Base-by-base conservation (phyloP, 1,140 invertebrate genomes). In the Drosophila biarmipes region DNA sequence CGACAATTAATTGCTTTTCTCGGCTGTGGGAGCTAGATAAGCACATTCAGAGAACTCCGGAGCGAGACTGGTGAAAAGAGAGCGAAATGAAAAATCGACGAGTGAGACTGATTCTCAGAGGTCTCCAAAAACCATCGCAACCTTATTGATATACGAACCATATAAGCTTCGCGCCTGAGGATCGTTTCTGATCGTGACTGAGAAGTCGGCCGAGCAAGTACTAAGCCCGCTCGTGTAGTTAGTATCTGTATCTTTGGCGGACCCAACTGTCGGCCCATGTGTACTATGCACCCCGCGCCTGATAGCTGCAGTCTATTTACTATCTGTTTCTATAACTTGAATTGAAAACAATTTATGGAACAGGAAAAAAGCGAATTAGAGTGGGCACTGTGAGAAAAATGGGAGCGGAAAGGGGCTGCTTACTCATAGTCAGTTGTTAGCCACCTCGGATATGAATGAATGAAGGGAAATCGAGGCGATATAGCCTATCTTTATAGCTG, bases 291-390 rank as follows among this genome's bases (percentile, higher is more conserved):
- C 81, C 75, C 46, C 31, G n/a, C 52, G 53, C 31, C 37, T 71
- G 74, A 59, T 78, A 78, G 77, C 74, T 78, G 57, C 24, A 52
- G 48, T 46, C 31, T 46, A 73, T 46, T 67, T 79, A 82, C 79
- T 87, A 87, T 87, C 82, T 86, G 81, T 86, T 87, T 87, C 63
- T 84, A 64, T 67, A 59, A 63, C 62, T 77, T 55, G 56, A 74
- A 85, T 73, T 55, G 53, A 74, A 85, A 77, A 76, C 59, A 80
- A 87, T 73, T 62, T 62, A 49, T 51, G 29, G 61, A 27, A 49
- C 40, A 34, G 24, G 43, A 31, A 54, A 46, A 15, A 42, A 14
- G 29, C 67, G 34, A 29, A 52, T 6, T 27, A 37, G 19, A 53
- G 21, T 40, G 11, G 14, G 19, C 67, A 63, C 69, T 56, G 49